Evolutionary conservation across 2,888 invertebrate genomes (phyloP).

Genomic region (Deilephila elpenor): DNA sequence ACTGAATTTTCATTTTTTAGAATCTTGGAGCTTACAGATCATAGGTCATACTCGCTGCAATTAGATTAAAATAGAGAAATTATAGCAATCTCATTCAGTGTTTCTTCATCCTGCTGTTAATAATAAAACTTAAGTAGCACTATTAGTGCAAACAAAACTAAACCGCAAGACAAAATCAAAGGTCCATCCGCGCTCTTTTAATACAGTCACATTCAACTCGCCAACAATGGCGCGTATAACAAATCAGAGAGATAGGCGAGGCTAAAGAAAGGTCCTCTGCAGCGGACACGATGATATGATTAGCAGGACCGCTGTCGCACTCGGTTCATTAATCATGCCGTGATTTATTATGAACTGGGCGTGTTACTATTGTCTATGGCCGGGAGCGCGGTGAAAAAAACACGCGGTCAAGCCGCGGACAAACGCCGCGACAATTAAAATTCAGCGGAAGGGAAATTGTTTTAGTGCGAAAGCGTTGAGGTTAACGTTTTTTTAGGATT

Average conservation of each 20-base stretch:
- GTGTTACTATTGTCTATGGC: constrained; percentile 53
- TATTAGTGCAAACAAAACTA: no score
- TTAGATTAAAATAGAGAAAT: no score
- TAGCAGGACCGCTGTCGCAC: constrained; percentile 56
- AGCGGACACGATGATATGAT: constrained; percentile 48
- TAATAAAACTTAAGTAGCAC: no score
- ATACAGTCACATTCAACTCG: not conserved
- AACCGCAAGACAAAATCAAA: no score
- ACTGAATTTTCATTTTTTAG: no score
- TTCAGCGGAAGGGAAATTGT: not conserved
- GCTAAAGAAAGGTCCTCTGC: constrained; percentile 29
- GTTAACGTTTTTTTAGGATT: no score
- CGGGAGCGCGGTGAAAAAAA: constrained; percentile 10
- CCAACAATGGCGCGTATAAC: constrained; percentile 9
- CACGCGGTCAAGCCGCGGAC: constrained; percentile 4
- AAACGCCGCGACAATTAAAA: constrained; percentile 2
- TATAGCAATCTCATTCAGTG: no score
- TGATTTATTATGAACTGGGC: constrained; percentile 73
- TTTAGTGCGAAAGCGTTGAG: not conserved
- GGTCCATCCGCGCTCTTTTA: not conserved
- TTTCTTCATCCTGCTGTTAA: no score
- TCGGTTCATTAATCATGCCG: constrained; percentile 74
- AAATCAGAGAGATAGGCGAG: not conserved
- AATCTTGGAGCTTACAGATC: no score
- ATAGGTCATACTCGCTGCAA: no score